Conservation (phyloP, 2,113 vertebrate species). For the Ploceus nigricollis region DNA sequence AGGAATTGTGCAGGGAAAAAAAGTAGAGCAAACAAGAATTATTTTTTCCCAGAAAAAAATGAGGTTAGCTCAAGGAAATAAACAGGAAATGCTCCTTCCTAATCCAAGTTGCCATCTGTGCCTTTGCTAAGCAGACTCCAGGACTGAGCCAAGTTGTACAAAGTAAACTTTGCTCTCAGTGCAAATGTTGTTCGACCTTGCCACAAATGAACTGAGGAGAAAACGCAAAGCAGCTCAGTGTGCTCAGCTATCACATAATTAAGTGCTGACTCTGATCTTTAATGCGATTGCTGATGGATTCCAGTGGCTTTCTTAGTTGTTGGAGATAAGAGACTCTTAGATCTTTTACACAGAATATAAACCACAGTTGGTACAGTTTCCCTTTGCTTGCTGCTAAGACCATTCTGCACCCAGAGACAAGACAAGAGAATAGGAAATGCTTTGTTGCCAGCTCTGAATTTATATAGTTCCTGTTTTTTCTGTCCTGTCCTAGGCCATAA, state of each 20-base stretch:
- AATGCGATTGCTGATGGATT: not conserved
- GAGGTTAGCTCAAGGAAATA: not conserved
- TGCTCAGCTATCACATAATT: not conserved
- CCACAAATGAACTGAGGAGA: not conserved
- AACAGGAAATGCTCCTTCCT: conserved; percentile 35
- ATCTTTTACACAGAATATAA: not conserved
- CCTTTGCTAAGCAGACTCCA: not conserved
- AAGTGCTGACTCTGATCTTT: not conserved
- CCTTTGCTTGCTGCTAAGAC: not conserved
- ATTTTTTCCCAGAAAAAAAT: not conserved
- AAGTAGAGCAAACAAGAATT: not conserved
- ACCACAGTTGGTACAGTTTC: not conserved
- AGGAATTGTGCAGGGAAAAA: accelerated
- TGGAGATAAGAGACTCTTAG: not conserved
- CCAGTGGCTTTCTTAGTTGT: not conserved
- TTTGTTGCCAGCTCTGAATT: not conserved
- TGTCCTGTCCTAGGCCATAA: not conserved
- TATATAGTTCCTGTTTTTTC: not conserved
- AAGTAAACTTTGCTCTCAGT: not conserved
- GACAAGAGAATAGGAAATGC: not conserved
- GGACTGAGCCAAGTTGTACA: not conserved
- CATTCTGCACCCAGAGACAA: not conserved
- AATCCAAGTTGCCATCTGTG: not conserved
- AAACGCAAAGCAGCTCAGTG: not conserved
- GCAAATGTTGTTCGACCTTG: not conserved